Percentiles rank a stretch among this genome's conserved stretches.
Conservation (phyloP, 2,888 invertebrate species). For the Drosophila kuntzei region DNA sequence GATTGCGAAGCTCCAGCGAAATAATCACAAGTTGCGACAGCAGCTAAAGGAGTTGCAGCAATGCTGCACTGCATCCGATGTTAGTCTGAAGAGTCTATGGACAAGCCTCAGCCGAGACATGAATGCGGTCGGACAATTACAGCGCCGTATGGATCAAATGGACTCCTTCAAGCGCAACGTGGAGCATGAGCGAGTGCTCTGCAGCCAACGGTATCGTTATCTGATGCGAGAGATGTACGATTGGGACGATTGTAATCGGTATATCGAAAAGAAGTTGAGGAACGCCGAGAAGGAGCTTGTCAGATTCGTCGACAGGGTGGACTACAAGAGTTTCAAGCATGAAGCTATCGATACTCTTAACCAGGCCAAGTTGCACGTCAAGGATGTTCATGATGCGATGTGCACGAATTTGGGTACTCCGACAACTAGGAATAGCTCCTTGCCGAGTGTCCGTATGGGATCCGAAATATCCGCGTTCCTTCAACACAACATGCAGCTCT, state of each 20-base stretch:
- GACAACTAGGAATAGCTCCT: rapidly evolving
- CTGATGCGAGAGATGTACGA: slow-evolving; percentile 41
- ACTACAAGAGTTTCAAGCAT: slow-evolving; percentile 18
- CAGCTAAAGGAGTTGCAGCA: slow-evolving; percentile 36
- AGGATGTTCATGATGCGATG: slow-evolving; percentile 11
- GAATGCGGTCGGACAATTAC: slow-evolving; percentile 7
- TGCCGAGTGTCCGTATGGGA: neutral
- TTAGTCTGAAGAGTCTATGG: slow-evolving; percentile 6
- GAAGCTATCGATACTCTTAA: slow-evolving; percentile 9
- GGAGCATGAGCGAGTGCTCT: slow-evolving; percentile 44
- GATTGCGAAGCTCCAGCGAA: slow-evolving; percentile 32
- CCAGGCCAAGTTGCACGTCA: slow-evolving; percentile 9
- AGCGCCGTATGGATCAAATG: slow-evolving; percentile 27
- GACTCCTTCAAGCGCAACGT: slow-evolving; percentile 37
- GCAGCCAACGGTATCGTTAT: slow-evolving; percentile 39
- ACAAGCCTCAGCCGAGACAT: slow-evolving; percentile 19
- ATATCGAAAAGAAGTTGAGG: neutral
- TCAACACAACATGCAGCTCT: slow-evolving; percentile 30
- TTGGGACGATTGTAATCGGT: slow-evolving; percentile 23
- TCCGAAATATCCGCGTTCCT: slow-evolving; percentile 23
- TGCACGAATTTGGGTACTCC: neutral
- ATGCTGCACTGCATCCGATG: slow-evolving; percentile 24
- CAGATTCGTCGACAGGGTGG: neutral
- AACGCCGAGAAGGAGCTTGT: rapidly evolving
- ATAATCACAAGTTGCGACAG: slow-evolving; percentile 34